A percentile compares a stretch with the other conserved stretches of the same genome.
Evolutionary conservation across 1,140 invertebrate species (phyloP).

Genomic region (Drosophila nasuta): DNA sequence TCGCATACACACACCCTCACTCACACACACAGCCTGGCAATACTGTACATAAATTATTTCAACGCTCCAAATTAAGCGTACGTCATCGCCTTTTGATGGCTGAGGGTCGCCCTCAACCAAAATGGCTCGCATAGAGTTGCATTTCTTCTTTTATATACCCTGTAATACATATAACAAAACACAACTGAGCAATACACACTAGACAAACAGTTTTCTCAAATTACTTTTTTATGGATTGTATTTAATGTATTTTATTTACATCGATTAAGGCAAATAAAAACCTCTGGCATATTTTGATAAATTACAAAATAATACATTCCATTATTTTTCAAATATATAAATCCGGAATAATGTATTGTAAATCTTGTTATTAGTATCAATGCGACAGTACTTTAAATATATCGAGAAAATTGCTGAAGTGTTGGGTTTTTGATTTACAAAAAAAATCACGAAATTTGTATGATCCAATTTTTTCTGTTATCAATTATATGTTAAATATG

Average conservation of each 20-base stretch:
- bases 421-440: too few species aligned
- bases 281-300: neutral
- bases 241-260: too few species aligned
- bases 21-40: neutral
- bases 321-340: neutral
- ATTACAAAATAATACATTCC: neutral
- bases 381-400: too few species aligned
- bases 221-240: too few species aligned
- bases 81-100: slow-evolving; percentile 77
- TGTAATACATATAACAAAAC: neutral
- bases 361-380: too few species aligned
- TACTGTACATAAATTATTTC: slow-evolving; percentile 70
- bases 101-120: slow-evolving; percentile 25
- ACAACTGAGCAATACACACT: too few species aligned
- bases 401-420: too few species aligned
- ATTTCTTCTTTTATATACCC: slow-evolving; percentile 35
- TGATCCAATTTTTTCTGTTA: too few species aligned
- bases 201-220: too few species aligned
- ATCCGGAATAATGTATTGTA: neutral
- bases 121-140: slow-evolving; percentile 13
- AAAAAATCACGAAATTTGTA: too few species aligned
- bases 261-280: neutral
- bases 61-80: slow-evolving; percentile 75
- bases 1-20: neutral
- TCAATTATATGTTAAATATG: too few species aligned